phyloP scores from a whole-genome alignment of 1,140 invertebrate species.

The Drosophila persimilis region DNA sequence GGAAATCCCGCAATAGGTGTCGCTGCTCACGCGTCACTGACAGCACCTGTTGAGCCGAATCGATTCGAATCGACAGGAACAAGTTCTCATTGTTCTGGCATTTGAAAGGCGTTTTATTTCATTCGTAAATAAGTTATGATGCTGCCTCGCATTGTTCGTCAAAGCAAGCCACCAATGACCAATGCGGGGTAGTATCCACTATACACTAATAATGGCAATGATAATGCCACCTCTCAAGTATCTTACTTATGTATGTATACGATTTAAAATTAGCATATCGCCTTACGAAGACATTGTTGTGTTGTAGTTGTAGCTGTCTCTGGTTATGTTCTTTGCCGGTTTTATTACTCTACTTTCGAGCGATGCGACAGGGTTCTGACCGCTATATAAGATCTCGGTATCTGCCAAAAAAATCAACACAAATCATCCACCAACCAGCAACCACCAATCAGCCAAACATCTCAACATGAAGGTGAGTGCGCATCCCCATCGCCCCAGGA shows the following conservation, averaged over 20 bases:
- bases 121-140: constrained; percentile 43
- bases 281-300: neutral
- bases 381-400: constrained; percentile 52
- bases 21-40: neutral
- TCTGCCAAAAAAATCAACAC: constrained; percentile 36
- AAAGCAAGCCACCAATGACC: neutral
- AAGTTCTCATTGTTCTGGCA: constrained; percentile 70
- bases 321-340: constrained; percentile 43
- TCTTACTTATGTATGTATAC: constrained; percentile 8
- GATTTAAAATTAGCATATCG: constrained; percentile 9
- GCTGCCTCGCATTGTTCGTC: constrained; percentile 8
- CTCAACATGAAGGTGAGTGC: constrained; percentile 68
- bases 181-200: constrained; percentile 16
- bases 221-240: neutral
- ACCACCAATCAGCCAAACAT: constrained; percentile 19
- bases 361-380: constrained; percentile 28
- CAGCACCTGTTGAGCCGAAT: constrained; percentile 25
- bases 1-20: constrained; percentile 7
- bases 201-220: constrained; percentile 30
- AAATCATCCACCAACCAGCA: constrained; percentile 46
- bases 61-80: constrained; percentile 42
- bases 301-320: constrained; percentile 12
- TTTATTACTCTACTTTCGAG: constrained; percentile 63
- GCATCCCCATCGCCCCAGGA: neutral
- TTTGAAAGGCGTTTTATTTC: constrained; percentile 41